phyloP scores from a whole-genome alignment of 2,888 invertebrate species.

The Agonopterix heracliana region DNA sequence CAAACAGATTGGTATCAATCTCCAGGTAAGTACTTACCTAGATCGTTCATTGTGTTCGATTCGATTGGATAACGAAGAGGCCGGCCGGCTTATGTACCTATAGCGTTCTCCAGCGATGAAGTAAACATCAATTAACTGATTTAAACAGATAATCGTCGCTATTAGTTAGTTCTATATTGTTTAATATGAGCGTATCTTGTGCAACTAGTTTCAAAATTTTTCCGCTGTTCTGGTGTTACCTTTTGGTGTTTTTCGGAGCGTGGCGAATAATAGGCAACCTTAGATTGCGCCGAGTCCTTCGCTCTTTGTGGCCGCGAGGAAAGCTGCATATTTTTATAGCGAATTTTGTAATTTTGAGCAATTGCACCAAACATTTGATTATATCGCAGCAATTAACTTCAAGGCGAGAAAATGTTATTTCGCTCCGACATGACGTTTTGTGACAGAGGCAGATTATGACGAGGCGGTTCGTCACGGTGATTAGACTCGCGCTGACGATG shows the following conservation, averaged over 20 bases:
- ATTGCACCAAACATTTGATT: slow-evolving; percentile 37
- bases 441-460: slow-evolving; percentile 28
- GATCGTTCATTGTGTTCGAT: slow-evolving; percentile 8
- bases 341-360: slow-evolving; percentile 52
- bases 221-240: slow-evolving; percentile 68
- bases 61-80: background rate
- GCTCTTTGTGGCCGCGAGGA: slow-evolving; percentile 54
- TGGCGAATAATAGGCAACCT: slow-evolving; percentile 73
- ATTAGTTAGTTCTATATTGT: slow-evolving; percentile 69
- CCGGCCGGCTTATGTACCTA: background rate
- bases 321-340: slow-evolving; percentile 66
- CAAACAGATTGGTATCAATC: slow-evolving; percentile 1
- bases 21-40: slow-evolving; percentile 36
- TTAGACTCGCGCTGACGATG: slow-evolving; percentile 21
- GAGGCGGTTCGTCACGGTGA: slow-evolving; percentile 33
- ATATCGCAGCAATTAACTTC: slow-evolving; percentile 40
- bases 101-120: slow-evolving; percentile 31
- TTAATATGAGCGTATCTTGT: slow-evolving; percentile 68
- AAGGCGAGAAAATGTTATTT: slow-evolving; percentile 29
- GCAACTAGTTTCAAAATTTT: slow-evolving; percentile 71
- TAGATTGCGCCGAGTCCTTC: slow-evolving; percentile 69
- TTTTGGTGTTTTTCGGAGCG: slow-evolving; percentile 75
- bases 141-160: slow-evolving; percentile 65
- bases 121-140: slow-evolving; percentile 72
- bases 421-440: slow-evolving; percentile 10